phyloP scores from a whole-genome alignment of 2,888 invertebrate species.

The Oithona nana region DNA sequence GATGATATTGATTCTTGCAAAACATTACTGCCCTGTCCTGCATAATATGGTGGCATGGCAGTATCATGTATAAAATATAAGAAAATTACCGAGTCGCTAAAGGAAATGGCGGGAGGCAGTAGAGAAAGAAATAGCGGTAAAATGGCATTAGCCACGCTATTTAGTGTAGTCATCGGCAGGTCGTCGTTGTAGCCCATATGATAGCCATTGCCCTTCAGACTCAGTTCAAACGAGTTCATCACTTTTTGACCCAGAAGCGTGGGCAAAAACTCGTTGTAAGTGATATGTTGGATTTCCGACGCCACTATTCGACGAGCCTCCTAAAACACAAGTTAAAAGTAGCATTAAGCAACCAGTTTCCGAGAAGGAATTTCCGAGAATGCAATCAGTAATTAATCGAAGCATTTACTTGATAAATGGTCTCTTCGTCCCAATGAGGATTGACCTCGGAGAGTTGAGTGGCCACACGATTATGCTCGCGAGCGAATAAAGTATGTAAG shows the following conservation, averaged over 20 bases:
- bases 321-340: constrained; percentile 23
- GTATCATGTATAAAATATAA: too few species aligned
- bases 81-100: constrained; percentile 1
- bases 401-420: constrained; percentile 40
- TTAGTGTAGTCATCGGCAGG: constrained; percentile 11
- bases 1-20: too few species aligned
- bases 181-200: constrained; percentile 16
- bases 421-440: constrained; percentile 56
- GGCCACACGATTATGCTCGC: constrained; percentile 61
- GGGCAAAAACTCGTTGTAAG: constrained; percentile 57
- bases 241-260: constrained; percentile 44
- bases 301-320: constrained; percentile 53
- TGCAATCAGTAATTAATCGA: too few species aligned
- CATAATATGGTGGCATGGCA: too few species aligned
- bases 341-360: too few species aligned
- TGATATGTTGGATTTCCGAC: constrained; percentile 58
- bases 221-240: constrained; percentile 41
- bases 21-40: too few species aligned
- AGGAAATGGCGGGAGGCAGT: constrained; percentile 6
- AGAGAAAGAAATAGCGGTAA: constrained; percentile 12
- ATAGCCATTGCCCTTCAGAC: constrained; percentile 26
- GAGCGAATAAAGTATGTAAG: constrained; percentile 28
- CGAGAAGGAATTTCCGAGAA: too few species aligned
- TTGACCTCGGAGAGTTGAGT: constrained; percentile 47
- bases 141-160: constrained; percentile 11